phyloP scores from a whole-genome alignment of 2,888 invertebrate species.

The Stegana nigrithorax region DNA sequence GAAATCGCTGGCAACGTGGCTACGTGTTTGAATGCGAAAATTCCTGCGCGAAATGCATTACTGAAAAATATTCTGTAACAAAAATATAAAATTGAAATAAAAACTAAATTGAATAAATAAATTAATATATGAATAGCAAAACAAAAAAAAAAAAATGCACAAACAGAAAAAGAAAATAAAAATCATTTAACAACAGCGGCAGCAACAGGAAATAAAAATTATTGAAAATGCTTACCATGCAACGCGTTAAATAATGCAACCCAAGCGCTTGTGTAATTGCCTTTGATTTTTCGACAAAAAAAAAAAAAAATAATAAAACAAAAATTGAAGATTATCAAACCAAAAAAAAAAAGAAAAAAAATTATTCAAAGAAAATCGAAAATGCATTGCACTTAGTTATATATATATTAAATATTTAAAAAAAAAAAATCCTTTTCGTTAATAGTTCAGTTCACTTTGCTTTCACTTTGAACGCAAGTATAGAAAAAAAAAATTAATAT shows the following conservation, averaged over 20 bases:
- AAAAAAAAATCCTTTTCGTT: neutral
- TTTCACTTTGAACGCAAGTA: neutral
- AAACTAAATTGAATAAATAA: neutral
- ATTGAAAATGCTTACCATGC: too few species aligned
- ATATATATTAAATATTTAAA: too few species aligned
- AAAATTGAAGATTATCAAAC: neutral
- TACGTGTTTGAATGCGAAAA: conserved; percentile 53
- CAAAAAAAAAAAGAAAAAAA: too few species aligned
- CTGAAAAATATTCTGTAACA: neutral
- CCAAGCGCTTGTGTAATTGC: too few species aligned
- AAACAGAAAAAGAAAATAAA: neutral
- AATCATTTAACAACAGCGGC: neutral
- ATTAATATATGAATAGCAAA: neutral
- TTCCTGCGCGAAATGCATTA: conserved; percentile 35
- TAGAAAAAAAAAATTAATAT: neutral
- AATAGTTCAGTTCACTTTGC: neutral
- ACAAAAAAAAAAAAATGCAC: neutral
- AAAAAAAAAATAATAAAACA: conserved; percentile 11
- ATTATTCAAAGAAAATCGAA: too few species aligned
- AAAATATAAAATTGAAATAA: neutral
- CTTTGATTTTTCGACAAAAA: too few species aligned
- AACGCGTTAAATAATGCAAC: too few species aligned
- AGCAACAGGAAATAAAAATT: too few species aligned
- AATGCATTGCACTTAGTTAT: too few species aligned
- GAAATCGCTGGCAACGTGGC: conserved; percentile 27